Evolutionary conservation across 2,113 vertebrate genomes (phyloP).

Genomic region (Dendrocopos noguchii): DNA sequence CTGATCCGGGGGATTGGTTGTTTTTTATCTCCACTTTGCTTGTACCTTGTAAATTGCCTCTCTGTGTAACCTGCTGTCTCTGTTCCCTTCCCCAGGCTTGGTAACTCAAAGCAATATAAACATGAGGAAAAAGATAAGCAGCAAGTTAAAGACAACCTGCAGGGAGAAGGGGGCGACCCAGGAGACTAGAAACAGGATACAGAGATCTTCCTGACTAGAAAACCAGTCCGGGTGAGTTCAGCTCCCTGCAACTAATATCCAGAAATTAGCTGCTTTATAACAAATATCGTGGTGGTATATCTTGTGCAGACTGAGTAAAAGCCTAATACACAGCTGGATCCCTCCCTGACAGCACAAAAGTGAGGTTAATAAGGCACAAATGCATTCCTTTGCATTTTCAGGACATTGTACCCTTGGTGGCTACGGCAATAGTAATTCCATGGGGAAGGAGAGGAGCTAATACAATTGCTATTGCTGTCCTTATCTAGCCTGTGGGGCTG

Average conservation of each 20-base stretch:
- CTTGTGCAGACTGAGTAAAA: background rate
- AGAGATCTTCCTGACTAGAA: background rate
- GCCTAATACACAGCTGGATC: background rate
- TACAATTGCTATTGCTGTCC: background rate
- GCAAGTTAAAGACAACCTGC: background rate
- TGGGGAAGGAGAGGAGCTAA: background rate
- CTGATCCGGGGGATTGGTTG: background rate
- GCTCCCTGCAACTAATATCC: background rate
- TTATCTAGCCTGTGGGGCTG: background rate
- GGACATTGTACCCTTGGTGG: background rate
- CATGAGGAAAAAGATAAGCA: constrained; percentile 10
- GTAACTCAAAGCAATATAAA: background rate
- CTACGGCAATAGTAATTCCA: background rate
- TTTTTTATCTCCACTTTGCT: constrained; percentile 5
- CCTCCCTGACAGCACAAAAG: background rate
- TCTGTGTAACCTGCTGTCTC: background rate
- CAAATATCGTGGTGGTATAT: background rate
- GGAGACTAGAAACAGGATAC: background rate
- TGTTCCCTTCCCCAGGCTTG: background rate
- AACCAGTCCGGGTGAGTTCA: background rate
- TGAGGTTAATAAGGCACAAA: background rate
- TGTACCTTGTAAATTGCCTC: background rate
- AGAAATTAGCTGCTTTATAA: background rate
- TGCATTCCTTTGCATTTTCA: background rate
- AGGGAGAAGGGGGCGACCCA: background rate